Conservation (phyloP, 2,888 invertebrate species). For the Ashinkailepas kermadecensis region DNA sequence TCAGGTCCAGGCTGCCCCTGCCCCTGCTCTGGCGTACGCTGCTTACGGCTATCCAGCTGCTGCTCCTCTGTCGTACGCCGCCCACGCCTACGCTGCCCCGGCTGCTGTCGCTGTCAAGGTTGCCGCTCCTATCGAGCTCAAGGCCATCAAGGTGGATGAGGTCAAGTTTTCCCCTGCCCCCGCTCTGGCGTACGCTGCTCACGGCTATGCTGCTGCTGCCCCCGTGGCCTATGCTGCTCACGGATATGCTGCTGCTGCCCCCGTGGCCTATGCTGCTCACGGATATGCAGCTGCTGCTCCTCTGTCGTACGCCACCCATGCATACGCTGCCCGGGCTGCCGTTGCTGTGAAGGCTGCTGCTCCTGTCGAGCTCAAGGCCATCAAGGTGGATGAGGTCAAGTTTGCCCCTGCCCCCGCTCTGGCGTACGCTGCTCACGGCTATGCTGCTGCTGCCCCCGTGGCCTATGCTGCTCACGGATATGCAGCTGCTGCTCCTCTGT, state of each 20-base stretch:
- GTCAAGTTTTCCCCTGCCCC: too few species aligned
- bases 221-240: background rate
- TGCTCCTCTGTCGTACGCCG: background rate
- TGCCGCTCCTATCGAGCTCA: too few species aligned
- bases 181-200: background rate
- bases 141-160: too few species aligned
- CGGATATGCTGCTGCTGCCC: conserved; percentile 23
- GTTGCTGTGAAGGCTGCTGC: conserved; percentile 10
- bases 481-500: background rate
- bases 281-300: background rate
- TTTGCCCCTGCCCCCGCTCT: conserved; percentile 28
- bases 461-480: background rate
- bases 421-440: background rate
- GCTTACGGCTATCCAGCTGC: background rate
- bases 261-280: conserved; percentile 20
- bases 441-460: background rate
- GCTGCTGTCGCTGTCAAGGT: too few species aligned
- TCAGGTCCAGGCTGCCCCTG: background rate
- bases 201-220: background rate
- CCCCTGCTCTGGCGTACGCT: background rate
- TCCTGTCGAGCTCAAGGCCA: too few species aligned
- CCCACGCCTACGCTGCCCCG: background rate
- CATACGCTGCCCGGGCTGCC: background rate
- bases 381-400: too few species aligned
- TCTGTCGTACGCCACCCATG: too few species aligned